Conservation (phyloP, 2,797 vertebrate genomes). For the Myotis myotis region DNA sequence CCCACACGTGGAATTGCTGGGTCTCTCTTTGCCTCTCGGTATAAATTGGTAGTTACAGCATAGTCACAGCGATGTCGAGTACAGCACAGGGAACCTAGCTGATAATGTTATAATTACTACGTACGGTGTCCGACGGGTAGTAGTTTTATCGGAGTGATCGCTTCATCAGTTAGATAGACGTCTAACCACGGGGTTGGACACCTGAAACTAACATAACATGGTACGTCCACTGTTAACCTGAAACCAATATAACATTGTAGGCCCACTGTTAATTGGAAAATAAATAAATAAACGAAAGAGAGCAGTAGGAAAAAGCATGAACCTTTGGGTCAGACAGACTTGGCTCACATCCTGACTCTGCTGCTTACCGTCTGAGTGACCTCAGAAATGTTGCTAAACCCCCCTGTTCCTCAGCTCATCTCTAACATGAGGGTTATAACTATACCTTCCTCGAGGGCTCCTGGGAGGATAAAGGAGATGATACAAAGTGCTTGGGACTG, state of each 20-base stretch:
- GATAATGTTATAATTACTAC: background rate
- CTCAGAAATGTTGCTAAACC: background rate
- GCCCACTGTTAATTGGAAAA: background rate
- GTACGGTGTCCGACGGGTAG: background rate
- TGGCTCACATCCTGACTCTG: background rate
- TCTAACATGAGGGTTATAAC: background rate
- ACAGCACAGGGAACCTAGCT: fast-evolving
- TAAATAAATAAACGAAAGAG: background rate
- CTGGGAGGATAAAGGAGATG: background rate
- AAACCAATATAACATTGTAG: background rate
- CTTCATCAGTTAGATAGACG: background rate
- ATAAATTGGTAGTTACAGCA: background rate
- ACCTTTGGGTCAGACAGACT: background rate
- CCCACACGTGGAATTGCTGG: too few species aligned
- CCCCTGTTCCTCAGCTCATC: background rate
- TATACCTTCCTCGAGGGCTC: background rate
- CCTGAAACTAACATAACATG: background rate
- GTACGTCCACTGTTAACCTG: background rate
- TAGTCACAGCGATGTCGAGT: background rate
- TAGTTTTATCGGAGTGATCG: background rate
- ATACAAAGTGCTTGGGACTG: background rate
- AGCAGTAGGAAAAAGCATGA: background rate
- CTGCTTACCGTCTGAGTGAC: background rate
- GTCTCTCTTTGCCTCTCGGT: too few species aligned
- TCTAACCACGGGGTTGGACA: background rate